A percentile compares a stretch with the other conserved stretches of the same genome.
phyloP scores from a whole-genome alignment of 2,888 invertebrate species.

The Agrotis exclamationis region DNA sequence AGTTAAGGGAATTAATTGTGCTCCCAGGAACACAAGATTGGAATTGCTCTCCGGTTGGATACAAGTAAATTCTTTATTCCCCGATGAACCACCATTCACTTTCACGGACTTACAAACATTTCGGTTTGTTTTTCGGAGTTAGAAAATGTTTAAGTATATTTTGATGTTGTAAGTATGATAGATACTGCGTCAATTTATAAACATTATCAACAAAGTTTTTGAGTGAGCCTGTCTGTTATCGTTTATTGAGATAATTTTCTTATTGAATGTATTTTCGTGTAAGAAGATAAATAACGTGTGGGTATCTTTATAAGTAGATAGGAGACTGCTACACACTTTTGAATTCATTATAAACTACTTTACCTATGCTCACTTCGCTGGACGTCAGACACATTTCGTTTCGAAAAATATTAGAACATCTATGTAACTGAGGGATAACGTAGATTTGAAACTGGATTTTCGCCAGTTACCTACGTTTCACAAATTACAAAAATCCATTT shows the following conservation, averaged over 20 bases:
- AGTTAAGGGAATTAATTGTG: constrained; percentile 71
- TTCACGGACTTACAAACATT: constrained; percentile 51
- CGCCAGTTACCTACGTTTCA: too few relatives aligned
- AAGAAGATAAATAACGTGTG: background rate
- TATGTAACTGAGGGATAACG: too few relatives aligned
- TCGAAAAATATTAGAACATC: too few relatives aligned
- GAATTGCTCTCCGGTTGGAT: constrained; percentile 62
- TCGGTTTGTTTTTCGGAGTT: constrained; percentile 40
- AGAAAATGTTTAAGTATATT: constrained; percentile 49
- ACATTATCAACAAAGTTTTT: constrained; percentile 28
- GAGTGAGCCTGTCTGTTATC: constrained; percentile 17
- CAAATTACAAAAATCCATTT: too few relatives aligned
- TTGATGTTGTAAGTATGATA: constrained; percentile 45
- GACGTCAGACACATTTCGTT: too few relatives aligned
- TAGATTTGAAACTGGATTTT: too few relatives aligned
- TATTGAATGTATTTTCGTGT: constrained; percentile 25
- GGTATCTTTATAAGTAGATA: background rate
- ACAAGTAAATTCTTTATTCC: constrained; percentile 65
- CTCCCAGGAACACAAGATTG: constrained; percentile 65
- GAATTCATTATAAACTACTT: background rate
- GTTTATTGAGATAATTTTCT: constrained; percentile 14
- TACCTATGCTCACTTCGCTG: too few relatives aligned
- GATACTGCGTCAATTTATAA: constrained; percentile 25
- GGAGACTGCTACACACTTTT: background rate
- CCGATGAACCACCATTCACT: constrained; percentile 60